Percentiles rank a stretch among this genome's conserved stretches.
Conservation (phyloP, 2,797 vertebrate species). For the Peromyscus melanophrys region DNA sequence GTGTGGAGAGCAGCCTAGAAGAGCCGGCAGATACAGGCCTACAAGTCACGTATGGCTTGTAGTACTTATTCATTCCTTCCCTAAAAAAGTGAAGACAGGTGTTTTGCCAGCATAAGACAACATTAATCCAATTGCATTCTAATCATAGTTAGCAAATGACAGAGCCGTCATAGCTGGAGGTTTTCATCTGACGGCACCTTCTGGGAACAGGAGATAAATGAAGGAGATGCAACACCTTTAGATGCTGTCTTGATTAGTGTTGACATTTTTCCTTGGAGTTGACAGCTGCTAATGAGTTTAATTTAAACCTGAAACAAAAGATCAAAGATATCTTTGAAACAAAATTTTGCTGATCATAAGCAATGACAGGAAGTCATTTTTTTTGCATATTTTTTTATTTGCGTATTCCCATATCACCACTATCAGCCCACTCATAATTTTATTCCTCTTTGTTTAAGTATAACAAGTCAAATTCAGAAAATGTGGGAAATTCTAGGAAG, state of each 20-base stretch:
- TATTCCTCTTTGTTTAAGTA: constrained; percentile 38
- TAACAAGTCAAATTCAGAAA: neutral
- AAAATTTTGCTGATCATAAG: constrained; percentile 68
- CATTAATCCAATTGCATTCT: constrained; percentile 78
- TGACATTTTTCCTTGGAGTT: constrained; percentile 86
- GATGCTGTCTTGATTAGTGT: constrained; percentile 86
- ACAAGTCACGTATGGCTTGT: constrained; percentile 68
- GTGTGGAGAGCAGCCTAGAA: constrained; percentile 60
- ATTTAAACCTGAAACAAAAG: constrained; percentile 87
- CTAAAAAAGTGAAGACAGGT: constrained; percentile 82
- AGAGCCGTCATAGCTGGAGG: constrained; percentile 77
- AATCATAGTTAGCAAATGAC: constrained; percentile 81
- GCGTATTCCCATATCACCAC: constrained; percentile 20
- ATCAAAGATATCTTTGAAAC: constrained; percentile 72
- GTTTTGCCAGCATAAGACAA: constrained; percentile 77
- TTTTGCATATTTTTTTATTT: too few species aligned
- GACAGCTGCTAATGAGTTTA: constrained; percentile 91
- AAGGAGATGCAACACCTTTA: constrained; percentile 90
- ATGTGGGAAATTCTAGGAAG: constrained; percentile 10
- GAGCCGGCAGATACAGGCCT: constrained; percentile 69
- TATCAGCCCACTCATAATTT: neutral
- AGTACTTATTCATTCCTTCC: constrained; percentile 71
- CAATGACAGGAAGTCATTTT: constrained; percentile 49
- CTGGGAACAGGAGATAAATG: constrained; percentile 89
- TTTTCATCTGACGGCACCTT: constrained; percentile 84